A percentile compares a stretch with the other conserved stretches of the same genome.
phyloP scores from a whole-genome alignment of 2,888 invertebrate genomes.

The Pollenia angustigena region DNA sequence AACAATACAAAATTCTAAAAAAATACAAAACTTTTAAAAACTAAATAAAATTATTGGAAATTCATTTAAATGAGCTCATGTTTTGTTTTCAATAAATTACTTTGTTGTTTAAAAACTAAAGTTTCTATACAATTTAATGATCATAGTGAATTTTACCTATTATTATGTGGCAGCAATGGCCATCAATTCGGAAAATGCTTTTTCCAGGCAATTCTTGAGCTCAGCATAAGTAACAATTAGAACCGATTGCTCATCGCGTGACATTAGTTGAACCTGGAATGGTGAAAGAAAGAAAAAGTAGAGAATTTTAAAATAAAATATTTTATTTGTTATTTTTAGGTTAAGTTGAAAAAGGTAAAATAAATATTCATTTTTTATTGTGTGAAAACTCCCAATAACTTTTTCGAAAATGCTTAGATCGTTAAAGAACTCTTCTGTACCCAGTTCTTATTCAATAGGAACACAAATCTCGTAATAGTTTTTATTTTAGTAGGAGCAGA shows the following conservation, averaged over 20 bases:
- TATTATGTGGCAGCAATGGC: conserved; percentile 82
- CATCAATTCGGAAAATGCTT: conserved; percentile 93
- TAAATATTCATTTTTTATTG: no score
- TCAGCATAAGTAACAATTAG: conserved; percentile 98
- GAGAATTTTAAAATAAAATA: background rate
- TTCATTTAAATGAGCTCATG: conserved; percentile 45
- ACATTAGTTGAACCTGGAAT: conserved; percentile 94
- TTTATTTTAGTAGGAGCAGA: no score
- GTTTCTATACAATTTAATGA: conserved; percentile 69
- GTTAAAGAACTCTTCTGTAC: no score
- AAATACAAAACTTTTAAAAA: conserved; percentile 20
- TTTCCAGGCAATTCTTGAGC: conserved; percentile 96
- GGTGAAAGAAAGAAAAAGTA: background rate
- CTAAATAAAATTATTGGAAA: conserved; percentile 37
- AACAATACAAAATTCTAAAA: conserved; percentile 1
- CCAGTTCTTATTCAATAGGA: no score
- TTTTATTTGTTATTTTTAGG: background rate
- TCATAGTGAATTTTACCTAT: conserved; percentile 68
- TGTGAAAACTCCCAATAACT: no score
- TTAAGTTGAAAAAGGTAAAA: no score
- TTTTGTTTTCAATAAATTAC: conserved; percentile 48
- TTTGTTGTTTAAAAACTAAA: conserved; percentile 56
- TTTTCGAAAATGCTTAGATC: no score
- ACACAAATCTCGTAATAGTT: no score
- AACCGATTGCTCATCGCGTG: conserved; percentile 97